phyloP scores from a whole-genome alignment of 2,113 vertebrate species.

The Engraulis encrasicolus region DNA sequence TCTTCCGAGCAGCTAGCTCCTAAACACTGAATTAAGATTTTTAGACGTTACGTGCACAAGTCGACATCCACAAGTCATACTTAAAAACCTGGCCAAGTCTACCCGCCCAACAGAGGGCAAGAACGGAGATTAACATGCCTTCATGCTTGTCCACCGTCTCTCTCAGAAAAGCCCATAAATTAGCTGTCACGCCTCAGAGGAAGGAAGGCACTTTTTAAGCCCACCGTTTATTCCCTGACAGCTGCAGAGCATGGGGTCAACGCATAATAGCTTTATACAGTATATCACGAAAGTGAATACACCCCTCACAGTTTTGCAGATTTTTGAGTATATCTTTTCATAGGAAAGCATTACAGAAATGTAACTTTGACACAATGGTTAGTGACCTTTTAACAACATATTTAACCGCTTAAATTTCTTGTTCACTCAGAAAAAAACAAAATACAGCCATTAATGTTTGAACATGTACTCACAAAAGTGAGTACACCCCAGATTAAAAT shows the following conservation, averaged over 20 bases:
- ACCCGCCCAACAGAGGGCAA: neutral
- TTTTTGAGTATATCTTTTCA: no score
- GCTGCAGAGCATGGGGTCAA: neutral
- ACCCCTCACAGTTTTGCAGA: no score
- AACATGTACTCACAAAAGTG: no score
- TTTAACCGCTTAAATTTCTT: no score
- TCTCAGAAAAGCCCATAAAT: neutral
- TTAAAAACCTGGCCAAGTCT: neutral
- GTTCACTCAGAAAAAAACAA: no score
- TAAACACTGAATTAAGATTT: neutral
- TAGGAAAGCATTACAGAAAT: no score
- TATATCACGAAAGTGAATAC: no score
- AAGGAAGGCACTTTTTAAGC: neutral
- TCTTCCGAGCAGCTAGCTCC: neutral
- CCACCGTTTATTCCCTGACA: neutral
- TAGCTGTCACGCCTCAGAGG: neutral
- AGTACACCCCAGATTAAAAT: no score
- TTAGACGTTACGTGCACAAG: neutral
- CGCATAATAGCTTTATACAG: neutral
- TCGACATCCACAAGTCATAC: neutral
- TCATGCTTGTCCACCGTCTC: neutral
- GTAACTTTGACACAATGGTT: no score
- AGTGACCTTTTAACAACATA: no score
- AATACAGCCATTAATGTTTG: no score
- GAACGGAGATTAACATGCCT: neutral